These are phyloP conservation scores for Lamellibrachia columna DNA, from an alignment of 2,888 invertebrate genomes.

Conservation along the genomic window DNA sequence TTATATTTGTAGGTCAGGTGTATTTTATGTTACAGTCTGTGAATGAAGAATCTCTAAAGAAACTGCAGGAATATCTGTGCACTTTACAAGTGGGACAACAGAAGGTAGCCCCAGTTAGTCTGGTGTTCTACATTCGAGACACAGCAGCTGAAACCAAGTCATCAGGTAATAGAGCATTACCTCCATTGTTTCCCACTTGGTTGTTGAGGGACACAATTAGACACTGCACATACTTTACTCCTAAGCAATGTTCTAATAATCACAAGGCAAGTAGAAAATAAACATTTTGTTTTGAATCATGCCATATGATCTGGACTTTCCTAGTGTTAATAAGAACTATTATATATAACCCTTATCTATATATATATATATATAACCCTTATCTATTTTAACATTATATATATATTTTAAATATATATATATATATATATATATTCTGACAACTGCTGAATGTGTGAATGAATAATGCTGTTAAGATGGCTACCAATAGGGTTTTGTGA, in stretches of 20 bases:
- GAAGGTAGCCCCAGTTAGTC: constrained; percentile 72
- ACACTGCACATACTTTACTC: too few species aligned
- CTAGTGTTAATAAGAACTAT: background rate
- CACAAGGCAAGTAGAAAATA: too few species aligned
- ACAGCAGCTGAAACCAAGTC: constrained; percentile 17
- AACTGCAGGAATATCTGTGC: constrained; percentile 81
- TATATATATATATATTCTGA: too few species aligned
- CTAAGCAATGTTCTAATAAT: too few species aligned
- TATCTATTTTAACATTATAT: too few species aligned
- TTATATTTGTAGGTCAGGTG: background rate
- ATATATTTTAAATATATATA: too few species aligned
- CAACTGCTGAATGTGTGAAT: too few species aligned
- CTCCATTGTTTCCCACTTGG: constrained; percentile 13
- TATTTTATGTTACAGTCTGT: constrained; percentile 72
- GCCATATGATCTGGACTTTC: background rate
- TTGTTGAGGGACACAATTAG: background rate
- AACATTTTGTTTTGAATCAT: background rate
- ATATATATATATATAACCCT: background rate
- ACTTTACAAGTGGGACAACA: constrained; percentile 67
- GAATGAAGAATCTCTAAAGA: constrained; percentile 90
- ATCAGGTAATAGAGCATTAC: constrained; percentile 31
- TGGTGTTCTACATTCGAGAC: constrained; percentile 82
- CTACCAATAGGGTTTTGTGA: too few species aligned
- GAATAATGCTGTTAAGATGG: too few species aligned
- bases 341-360: background rate